phyloP scores from a whole-genome alignment of 2,888 invertebrate genomes.

The Catocala nupta region DNA sequence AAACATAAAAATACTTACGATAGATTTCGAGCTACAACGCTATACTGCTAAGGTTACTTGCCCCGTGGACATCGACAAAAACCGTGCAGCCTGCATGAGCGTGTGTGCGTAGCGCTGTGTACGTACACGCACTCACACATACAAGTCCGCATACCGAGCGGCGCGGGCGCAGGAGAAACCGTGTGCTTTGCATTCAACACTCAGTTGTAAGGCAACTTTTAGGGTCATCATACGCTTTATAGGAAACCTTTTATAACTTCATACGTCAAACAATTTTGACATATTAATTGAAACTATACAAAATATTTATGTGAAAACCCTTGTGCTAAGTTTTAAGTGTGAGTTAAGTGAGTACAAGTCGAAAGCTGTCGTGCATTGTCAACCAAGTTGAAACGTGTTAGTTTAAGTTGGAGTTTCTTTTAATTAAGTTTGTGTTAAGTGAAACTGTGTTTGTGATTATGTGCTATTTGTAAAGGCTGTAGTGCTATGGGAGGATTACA shows the following conservation, averaged over 20 bases:
- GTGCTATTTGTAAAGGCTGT: constrained; percentile 51
- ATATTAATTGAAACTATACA: constrained; percentile 47
- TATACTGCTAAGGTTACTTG: constrained; percentile 75
- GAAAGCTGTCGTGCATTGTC: constrained; percentile 51
- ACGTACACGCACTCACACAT: constrained; percentile 62
- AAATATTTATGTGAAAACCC: constrained; percentile 26
- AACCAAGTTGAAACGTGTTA: constrained; percentile 53
- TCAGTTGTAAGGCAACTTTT: constrained; percentile 82
- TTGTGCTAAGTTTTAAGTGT: constrained; percentile 28
- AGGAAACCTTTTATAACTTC: constrained; percentile 57
- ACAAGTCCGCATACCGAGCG: constrained; percentile 75
- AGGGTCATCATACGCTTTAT: constrained; percentile 84
- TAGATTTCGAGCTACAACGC: constrained; percentile 66
- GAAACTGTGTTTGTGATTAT: constrained; percentile 58
- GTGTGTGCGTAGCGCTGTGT: constrained; percentile 60
- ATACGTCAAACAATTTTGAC: constrained; percentile 64
- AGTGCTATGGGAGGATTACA: constrained; percentile 65
- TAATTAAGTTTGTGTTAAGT: constrained; percentile 60
- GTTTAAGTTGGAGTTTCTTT: constrained; percentile 49
- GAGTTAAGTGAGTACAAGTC: constrained; percentile 31
- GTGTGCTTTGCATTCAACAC: constrained; percentile 81
- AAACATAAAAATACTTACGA: constrained; percentile 38
- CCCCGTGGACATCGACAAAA: constrained; percentile 87
- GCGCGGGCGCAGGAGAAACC: constrained; percentile 80
- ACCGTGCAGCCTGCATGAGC: constrained; percentile 77